phyloP scores from a whole-genome alignment of 2,888 invertebrate genomes.

The Tipula vernalis region DNA sequence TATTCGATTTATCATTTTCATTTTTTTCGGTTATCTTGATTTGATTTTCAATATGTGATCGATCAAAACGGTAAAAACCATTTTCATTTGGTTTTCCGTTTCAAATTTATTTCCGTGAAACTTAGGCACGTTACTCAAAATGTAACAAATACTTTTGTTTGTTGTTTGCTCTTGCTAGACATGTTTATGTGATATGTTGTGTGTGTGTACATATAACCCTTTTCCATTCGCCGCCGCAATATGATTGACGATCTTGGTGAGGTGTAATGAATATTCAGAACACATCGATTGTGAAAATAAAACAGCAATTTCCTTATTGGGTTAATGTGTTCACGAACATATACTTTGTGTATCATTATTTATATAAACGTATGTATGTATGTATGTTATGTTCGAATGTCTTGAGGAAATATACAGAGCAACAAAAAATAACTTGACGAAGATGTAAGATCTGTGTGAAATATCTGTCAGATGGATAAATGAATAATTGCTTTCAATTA shows the following conservation, averaged over 20 bases:
- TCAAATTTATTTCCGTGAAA: background rate
- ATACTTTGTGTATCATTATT: background rate
- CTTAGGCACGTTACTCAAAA: background rate
- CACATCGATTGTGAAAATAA: background rate
- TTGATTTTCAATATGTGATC: conserved; percentile 4
- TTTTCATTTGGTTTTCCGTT: background rate
- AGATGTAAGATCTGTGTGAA: background rate
- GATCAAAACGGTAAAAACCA: background rate
- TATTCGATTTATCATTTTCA: background rate
- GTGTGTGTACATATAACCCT: background rate
- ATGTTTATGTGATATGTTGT: background rate
- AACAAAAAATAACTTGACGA: background rate
- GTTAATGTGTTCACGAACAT: background rate
- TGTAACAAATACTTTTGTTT: background rate
- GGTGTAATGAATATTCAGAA: background rate
- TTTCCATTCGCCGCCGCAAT: background rate
- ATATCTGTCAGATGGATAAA: background rate
- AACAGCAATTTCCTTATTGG: background rate
- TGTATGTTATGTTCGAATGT: background rate
- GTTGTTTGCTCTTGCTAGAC: background rate
- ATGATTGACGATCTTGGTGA: background rate
- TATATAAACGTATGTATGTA: background rate
- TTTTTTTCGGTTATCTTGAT: background rate
- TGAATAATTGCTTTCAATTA: background rate
- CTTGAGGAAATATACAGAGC: background rate